Base-by-base conservation (phyloP, 2,888 invertebrate genomes). In the Acanthacorydalis orientalis region DNA sequence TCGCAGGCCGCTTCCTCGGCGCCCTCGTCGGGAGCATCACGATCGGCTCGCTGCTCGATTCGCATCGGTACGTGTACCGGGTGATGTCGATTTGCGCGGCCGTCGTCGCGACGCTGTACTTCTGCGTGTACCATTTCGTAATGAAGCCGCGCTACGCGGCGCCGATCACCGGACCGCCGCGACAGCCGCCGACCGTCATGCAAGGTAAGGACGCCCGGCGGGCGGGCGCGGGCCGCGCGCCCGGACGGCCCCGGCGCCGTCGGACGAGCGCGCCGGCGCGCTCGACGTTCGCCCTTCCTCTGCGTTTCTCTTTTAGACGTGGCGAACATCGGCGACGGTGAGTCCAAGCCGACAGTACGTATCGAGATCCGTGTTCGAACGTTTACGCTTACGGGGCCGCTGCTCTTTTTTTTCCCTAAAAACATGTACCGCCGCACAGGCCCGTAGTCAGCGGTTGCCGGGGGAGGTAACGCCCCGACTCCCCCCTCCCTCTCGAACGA, bases 91-190 rank as follows among this genome's bases (percentile, higher is more conserved):
- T 78, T 40, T 68, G 72, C 4, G 77, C 84, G 23, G 75, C 82
- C 33, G 59, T 77, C 37, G 69, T 78, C 14, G 82, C 83, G 0
- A 68, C 74, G 0, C 53, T 78, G 4, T 87, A 87, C 65, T 80
- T 86, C 53, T 64, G 77, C 32, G 61, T 80, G 1, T 87, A 87
- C 62, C 83, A 87, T 60, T 71, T 80, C 57, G 69, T 83, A 57
- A 65, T 86, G 56, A 83, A 83, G 46, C 83, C 84, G 35, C 71
- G 78, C 49, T 85, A 83, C 63, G 77, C 78, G 44, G 76, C 83
- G 32, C 69, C 70, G 42, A 62, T 64, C 15, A 76, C 77, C 53
- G 69, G 78, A 31, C 75, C 75, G 31, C 73, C 80, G 11, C 72
- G 77, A 53, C 80, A 81, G 43, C 71, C 74, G 38, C 73, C 74